phyloP scores from a whole-genome alignment of 2,888 invertebrate genomes.

The Agriotes lineatus region DNA sequence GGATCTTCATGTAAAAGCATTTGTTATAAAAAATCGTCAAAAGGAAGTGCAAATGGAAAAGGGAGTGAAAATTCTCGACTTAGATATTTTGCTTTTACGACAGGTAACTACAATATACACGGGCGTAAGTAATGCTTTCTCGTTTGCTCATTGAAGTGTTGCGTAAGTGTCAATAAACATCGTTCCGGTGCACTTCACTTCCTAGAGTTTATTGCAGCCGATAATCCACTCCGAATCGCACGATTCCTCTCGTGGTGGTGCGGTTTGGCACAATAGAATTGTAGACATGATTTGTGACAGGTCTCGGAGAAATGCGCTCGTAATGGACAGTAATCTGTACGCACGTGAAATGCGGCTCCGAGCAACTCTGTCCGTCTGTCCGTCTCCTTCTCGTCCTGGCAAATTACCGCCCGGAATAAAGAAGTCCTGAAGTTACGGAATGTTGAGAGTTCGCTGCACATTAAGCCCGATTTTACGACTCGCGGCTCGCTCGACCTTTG shows the following conservation, averaged over 20 bases:
- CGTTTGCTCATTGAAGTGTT: neutral
- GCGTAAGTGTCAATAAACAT: constrained; percentile 13
- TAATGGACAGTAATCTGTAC: constrained; percentile 30
- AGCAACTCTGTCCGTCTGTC: constrained; percentile 5
- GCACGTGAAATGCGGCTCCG: constrained; percentile 15
- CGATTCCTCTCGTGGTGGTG: constrained; percentile 12
- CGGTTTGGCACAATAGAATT: constrained; percentile 26
- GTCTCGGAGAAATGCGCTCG: constrained; percentile 26
- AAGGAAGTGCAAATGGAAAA: no score
- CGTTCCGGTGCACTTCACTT: neutral
- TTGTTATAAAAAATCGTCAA: no score
- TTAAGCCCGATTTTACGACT: constrained; percentile 42
- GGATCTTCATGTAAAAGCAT: no score
- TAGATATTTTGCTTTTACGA: no score
- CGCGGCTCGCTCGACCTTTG: constrained; percentile 44
- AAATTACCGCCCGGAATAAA: constrained; percentile 20
- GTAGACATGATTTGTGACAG: constrained; percentile 34
- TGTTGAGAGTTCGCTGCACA: constrained; percentile 31
- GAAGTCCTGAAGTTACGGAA: constrained; percentile 34
- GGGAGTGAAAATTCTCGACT: no score
- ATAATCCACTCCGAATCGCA: constrained; percentile 23
- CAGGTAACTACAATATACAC: no score
- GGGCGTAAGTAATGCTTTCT: no score
- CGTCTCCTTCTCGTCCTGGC: constrained; percentile 7
- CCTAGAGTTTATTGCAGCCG: constrained; percentile 22